A percentile compares a stretch with the other conserved stretches of the same genome.
Conservation (phyloP, 2,113 vertebrate genomes). For the Pelmatolapia mariae region DNA sequence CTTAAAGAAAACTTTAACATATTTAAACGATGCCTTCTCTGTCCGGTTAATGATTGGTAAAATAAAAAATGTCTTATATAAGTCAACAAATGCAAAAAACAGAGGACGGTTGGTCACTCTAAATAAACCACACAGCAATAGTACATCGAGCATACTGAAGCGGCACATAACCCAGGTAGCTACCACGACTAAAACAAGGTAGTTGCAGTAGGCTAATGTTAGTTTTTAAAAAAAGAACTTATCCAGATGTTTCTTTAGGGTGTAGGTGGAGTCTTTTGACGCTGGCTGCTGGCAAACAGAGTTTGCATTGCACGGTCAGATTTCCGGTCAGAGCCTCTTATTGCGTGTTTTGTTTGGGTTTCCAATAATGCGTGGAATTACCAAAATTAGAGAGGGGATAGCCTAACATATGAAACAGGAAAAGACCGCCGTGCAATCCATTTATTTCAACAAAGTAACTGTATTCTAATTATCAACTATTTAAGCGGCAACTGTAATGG, state of each 20-base stretch:
- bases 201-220: not conserved
- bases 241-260: not conserved
- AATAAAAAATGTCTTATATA: not conserved
- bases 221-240: fast-evolving
- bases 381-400: not conserved
- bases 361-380: not conserved
- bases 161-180: not conserved
- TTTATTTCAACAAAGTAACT: not conserved
- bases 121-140: not conserved
- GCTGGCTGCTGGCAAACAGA: not conserved
- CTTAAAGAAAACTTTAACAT: not conserved
- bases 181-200: not conserved
- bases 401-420: not conserved
- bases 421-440: not conserved
- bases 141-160: fast-evolving
- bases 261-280: not conserved
- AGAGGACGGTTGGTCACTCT: fast-evolving
- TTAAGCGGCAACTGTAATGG: not conserved
- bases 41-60: not conserved
- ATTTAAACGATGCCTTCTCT: not conserved
- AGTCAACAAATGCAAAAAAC: not conserved
- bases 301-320: not conserved
- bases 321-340: not conserved
- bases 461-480: not conserved
- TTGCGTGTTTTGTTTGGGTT: not conserved